phyloP scores from a whole-genome alignment of 1,140 invertebrate species.

The Aphaenogaster ashmeadi region DNA sequence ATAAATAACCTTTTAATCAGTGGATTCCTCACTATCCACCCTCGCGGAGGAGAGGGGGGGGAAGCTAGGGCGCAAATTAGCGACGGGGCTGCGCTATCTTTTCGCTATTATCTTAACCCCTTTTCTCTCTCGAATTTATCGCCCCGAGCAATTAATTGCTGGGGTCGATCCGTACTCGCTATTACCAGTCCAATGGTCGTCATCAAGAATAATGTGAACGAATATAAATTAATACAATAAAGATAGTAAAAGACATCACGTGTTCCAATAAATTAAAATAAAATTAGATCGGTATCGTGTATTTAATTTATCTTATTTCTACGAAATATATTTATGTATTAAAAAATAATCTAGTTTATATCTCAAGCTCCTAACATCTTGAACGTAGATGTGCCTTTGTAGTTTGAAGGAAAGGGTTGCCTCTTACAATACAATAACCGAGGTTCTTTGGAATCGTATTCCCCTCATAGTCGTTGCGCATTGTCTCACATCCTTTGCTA shows the following conservation, averaged over 20 bases:
- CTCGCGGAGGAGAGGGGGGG: slow-evolving; percentile 17
- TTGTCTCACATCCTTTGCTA: slow-evolving; percentile 71
- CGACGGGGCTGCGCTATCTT: slow-evolving; percentile 71
- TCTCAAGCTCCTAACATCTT: slow-evolving; percentile 25
- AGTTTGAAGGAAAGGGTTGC: slow-evolving; percentile 44
- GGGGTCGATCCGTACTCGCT: slow-evolving; percentile 47
- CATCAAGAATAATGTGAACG: neutral
- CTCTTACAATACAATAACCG: slow-evolving; percentile 69
- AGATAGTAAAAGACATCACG: neutral
- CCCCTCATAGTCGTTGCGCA: slow-evolving; percentile 69
- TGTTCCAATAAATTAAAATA: slow-evolving; percentile 1
- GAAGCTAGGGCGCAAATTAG: slow-evolving; percentile 73
- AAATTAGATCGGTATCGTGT: neutral
- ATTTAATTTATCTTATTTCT: neutral
- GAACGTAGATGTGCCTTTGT: slow-evolving; percentile 29
- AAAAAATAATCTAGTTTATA: slow-evolving; percentile 28
- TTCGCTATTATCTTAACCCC: slow-evolving; percentile 76
- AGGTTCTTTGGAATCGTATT: slow-evolving; percentile 75
- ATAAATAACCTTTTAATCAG: slow-evolving; percentile 82
- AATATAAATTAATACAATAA: slow-evolving; percentile 42
- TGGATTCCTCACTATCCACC: slow-evolving; percentile 68
- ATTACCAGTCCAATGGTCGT: slow-evolving; percentile 41
- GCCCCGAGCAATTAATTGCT: slow-evolving; percentile 69
- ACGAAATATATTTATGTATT: neutral
- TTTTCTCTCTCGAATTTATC: slow-evolving; percentile 71